Evolutionary conservation across 1,140 invertebrate genomes (phyloP), one percentile per base, ranked within the genome.

Genomic region (Trichomalopsis sarcophagae): DNA sequence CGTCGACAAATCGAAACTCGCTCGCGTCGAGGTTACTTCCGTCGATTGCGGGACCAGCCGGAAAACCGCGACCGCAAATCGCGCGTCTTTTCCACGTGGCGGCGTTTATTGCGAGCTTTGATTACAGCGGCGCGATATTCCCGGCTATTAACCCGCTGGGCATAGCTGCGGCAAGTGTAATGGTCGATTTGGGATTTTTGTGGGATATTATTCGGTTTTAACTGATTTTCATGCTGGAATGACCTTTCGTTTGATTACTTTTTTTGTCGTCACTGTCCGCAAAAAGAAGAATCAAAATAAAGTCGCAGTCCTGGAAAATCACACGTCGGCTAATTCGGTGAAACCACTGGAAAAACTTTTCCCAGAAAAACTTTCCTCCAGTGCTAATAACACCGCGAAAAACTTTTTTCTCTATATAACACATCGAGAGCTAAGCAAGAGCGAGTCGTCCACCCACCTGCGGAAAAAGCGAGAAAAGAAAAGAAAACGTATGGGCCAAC

Each of bases 381-480:
- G 2, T 7, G 55, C 55, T n/a, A 62, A 21, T 62, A 62, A 21
- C 55, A 4, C 21, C n/a, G 17, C 4, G 17, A 62, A 62, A n/a
- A 62, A 62, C 55, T 62, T 62, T 62, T 62, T 62, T 21, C 55
- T 62, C 6, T 62, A 21, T 62, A n/a, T 27, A 27, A 27, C 55
- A n/a, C 27, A 71, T 27, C 68, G 27, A 11, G 66, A 36, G 36
- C 14, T 33, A 11, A 36, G 36, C 36, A 27, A 77, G n/a, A 77
- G 9, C 9, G 23, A 71, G 68, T 71, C 68, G 23, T 71, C 30
- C 30, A 10, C 68, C 27, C 68, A 27, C 27, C 68, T 13, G 27
- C 23, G 13, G 27, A 40, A 30, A 50, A 73, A 44, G 66, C 33
- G 23, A 73, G 33, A 84, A 62, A 68, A 55, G 73, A 83, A 84